These are phyloP conservation scores for Carassius gibelio DNA, from an alignment of 2,113 vertebrate genomes.

Conservation along the genomic window DNA sequence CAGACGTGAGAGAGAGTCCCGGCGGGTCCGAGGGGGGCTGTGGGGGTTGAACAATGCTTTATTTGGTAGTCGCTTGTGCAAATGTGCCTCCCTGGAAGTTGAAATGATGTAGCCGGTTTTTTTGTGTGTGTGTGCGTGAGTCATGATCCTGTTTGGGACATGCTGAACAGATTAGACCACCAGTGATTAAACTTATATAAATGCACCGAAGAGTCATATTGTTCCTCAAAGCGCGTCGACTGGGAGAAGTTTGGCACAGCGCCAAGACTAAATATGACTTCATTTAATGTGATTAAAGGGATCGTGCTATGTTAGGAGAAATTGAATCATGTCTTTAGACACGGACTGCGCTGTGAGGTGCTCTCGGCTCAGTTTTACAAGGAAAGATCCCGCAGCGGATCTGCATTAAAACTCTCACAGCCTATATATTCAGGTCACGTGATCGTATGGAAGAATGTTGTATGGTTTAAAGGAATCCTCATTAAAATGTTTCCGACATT, in stretches of 20 bases:
- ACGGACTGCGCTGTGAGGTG: not conserved
- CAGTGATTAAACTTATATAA: not conserved
- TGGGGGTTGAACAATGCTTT: conserved; percentile 24
- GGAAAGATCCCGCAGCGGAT: conserved; percentile 1
- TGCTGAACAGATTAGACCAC: not conserved
- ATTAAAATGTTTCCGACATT: not conserved
- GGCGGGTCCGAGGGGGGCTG: not conserved
- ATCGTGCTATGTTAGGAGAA: not conserved
- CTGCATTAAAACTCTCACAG: not conserved
- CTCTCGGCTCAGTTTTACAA: not conserved
- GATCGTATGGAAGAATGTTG: not conserved
- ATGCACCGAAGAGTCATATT: not conserved
- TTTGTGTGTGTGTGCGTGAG: not conserved
- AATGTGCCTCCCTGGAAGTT: conserved; percentile 1
- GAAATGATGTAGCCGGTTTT: not conserved
- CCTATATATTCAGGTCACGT: not conserved
- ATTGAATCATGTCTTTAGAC: not conserved
- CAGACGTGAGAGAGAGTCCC: not conserved
- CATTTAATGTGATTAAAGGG: not conserved
- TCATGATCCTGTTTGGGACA: conserved; percentile 9
- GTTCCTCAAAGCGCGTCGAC: not conserved
- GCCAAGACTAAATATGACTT: not conserved
- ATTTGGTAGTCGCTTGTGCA: conserved; percentile 34
- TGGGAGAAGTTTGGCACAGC: conserved; percentile 4
- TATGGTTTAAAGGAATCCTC: not conserved